phyloP scores from a whole-genome alignment of 1,140 invertebrate species.

The Drosophila bipectinata region DNA sequence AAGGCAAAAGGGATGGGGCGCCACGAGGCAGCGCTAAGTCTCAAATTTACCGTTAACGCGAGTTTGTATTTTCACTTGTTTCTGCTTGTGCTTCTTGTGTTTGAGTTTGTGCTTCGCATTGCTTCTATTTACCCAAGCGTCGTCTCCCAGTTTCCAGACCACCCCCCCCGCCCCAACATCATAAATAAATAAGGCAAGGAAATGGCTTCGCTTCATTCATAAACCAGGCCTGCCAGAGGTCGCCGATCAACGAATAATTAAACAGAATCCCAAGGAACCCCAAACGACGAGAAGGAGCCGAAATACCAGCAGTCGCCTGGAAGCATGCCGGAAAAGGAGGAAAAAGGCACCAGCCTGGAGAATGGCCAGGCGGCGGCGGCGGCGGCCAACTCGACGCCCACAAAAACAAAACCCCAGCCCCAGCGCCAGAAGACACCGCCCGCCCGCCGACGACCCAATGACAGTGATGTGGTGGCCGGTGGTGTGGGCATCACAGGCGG shows the following conservation, averaged over 20 bases:
- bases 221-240: slow-evolving; percentile 40
- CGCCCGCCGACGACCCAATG: slow-evolving; percentile 54
- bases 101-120: slow-evolving; percentile 68
- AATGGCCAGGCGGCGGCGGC: slow-evolving; percentile 49
- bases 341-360: slow-evolving; percentile 61
- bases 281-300: background rate
- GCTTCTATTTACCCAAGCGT: slow-evolving; percentile 61
- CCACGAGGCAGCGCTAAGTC: slow-evolving; percentile 59
- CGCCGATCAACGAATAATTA: slow-evolving; percentile 51
- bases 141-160: slow-evolving; percentile 37
- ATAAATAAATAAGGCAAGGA: slow-evolving; percentile 49
- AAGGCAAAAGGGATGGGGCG: background rate
- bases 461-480: slow-evolving; percentile 62
- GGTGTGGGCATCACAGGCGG: slow-evolving; percentile 66
- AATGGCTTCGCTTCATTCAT: slow-evolving; percentile 62
- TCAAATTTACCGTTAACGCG: slow-evolving; percentile 73
- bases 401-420: slow-evolving; percentile 24
- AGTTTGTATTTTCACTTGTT: slow-evolving; percentile 40
- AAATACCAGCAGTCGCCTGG: slow-evolving; percentile 14
- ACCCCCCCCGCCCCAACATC: background rate
- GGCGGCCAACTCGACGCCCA: slow-evolving; percentile 50
- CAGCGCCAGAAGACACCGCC: slow-evolving; percentile 45
- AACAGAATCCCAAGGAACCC: slow-evolving; percentile 12
- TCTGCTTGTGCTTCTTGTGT: slow-evolving; percentile 36
- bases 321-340: slow-evolving; percentile 53